Evolutionary conservation across 2,113 vertebrate species (phyloP), one percentile per base, ranked within the genome.

Genomic region (Petaurus breviceps): DNA sequence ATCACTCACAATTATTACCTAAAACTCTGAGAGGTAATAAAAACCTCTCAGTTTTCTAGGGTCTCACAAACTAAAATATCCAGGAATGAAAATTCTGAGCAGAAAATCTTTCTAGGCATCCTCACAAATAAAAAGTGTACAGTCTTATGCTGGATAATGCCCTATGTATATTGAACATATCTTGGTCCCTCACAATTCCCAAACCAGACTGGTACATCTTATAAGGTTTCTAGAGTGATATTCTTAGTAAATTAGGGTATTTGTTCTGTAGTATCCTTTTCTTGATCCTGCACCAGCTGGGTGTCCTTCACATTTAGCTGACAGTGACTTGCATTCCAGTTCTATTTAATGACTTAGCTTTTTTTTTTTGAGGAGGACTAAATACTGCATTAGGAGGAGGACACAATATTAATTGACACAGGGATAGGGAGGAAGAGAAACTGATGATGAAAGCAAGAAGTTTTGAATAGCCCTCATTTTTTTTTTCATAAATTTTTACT

Each of bases 341-440:
- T 6, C 37, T 37, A n/a, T 37, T n/a, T 77, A 77, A 77, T 77
- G n/a, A 77, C 12, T 19, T 68, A 68, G 28, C 26, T 10, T 31
- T 61, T 55, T 55, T 51, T 52, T 61, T 61, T 37, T 2, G 49
- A 89, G 3, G 89, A 96, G 51, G 28, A 92, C 10, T 57, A 93
- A 94, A 93, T 90, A 28, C 43, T 61, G 54, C 91, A 26, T 91
- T 96, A 91, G 61, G 96, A 43, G 47, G 10, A 53, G 91, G 57
- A 51, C 28, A 68, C 57, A 12, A 37, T 37, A 37, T 68, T 68
- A 90, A 25, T 91, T 91, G 92, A 93, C 97, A 53, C 31, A 43
- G 93, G 52, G 43, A 55, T 0, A 53, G 49, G 49, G 54, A 51
- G 46, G 50, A 31, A 93, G 84, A 51, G 6, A 51, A 24, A 23